Conservation (phyloP, 2,797 vertebrate species). For the Epinephelus malabaricus region DNA sequence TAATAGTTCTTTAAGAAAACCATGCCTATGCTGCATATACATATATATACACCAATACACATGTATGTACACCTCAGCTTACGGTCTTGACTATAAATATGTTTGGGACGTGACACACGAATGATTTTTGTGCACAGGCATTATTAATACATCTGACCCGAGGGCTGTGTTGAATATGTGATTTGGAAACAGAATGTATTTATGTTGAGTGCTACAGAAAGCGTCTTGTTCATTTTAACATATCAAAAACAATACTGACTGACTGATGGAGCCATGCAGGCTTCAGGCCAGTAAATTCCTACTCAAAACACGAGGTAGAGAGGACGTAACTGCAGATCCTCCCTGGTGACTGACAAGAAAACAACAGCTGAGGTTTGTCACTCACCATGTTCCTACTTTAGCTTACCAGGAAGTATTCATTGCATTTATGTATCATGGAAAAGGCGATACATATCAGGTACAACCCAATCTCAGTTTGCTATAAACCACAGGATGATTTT, state of each 20-base stretch:
- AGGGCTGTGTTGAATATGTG: neutral
- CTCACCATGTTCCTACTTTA: neutral
- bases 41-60: no score
- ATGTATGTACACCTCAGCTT: neutral
- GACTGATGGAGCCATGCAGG: neutral
- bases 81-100: neutral
- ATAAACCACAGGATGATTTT: neutral
- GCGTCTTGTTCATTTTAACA: conserved; percentile 9
- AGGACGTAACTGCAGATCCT: conserved; percentile 40
- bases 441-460: neutral
- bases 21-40: neutral
- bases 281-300: conserved; percentile 24
- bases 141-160: conserved; percentile 6
- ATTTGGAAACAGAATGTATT: neutral
- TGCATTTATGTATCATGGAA: neutral
- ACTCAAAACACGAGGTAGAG: conserved; percentile 32
- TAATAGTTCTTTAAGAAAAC: neutral
- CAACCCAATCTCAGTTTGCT: neutral
- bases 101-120: neutral
- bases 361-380: conserved; percentile 11
- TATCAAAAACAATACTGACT: conserved; percentile 23
- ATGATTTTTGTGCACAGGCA: neutral
- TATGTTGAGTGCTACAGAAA: neutral
- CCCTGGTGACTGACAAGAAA: conserved; percentile 25
- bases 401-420: conserved; percentile 8